Conservation (phyloP, 2,888 invertebrate species). For the Aporophyla nigra region DNA sequence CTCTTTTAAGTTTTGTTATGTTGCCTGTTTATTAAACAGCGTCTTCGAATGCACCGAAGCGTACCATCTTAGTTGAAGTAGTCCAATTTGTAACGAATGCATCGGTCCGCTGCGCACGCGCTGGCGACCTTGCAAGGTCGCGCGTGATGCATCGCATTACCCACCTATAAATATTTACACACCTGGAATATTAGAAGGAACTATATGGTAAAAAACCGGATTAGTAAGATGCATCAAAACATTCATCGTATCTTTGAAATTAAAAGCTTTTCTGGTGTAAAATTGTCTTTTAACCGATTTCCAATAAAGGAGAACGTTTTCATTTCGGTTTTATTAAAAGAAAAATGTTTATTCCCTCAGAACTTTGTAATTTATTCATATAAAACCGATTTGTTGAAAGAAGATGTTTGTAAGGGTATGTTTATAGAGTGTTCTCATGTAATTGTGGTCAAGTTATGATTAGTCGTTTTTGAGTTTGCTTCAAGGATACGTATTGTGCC, state of each 20-base stretch:
- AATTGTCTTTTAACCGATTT: background rate
- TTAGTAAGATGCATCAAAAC: background rate
- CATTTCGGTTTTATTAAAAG: no score
- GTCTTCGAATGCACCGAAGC: slow-evolving; percentile 50
- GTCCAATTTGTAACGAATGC: slow-evolving; percentile 62
- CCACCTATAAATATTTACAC: slow-evolving; percentile 59
- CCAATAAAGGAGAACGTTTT: no score
- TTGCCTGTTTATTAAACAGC: background rate
- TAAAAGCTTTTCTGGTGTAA: background rate
- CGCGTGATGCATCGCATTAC: slow-evolving; percentile 54
- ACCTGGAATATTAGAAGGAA: slow-evolving; percentile 43
- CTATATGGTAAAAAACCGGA: background rate
- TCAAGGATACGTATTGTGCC: no score
- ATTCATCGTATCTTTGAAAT: background rate
- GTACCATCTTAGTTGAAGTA: slow-evolving; percentile 44
- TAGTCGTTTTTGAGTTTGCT: no score
- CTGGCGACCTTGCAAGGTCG: slow-evolving; percentile 76
- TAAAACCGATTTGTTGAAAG: no score
- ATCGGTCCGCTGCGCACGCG: slow-evolving; percentile 62
- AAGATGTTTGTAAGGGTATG: no score
- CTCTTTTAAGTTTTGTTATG: slow-evolving; percentile 20
- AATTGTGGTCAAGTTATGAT: no score
- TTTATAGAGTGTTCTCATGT: no score
- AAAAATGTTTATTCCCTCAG: no score
- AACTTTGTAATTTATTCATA: no score